Evolutionary conservation across 2,888 invertebrate genomes (phyloP).

Genomic region (Athrips mouffetella): DNA sequence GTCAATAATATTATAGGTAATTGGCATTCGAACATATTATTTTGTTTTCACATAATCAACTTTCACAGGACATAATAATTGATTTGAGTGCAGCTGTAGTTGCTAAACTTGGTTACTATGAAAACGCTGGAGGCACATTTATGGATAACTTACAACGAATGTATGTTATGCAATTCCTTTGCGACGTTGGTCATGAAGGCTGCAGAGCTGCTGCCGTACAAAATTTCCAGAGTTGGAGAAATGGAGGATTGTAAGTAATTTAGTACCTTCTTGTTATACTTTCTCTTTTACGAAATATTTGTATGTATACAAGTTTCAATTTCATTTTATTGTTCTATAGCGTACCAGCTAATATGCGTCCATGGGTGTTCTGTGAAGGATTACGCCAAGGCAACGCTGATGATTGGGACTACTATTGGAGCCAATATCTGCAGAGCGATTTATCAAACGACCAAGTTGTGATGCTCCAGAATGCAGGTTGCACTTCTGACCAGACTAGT

Average conservation of each 20-base stretch:
- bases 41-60: background rate
- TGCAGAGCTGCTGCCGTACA: conserved; percentile 57
- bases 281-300: too few species aligned
- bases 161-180: conserved; percentile 78
- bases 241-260: conserved; percentile 44
- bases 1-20: conserved; percentile 57
- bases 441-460: conserved; percentile 83
- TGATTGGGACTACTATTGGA: conserved; percentile 84
- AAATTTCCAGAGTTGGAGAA: conserved; percentile 59
- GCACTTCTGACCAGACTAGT: conserved; percentile 73
- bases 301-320: too few species aligned
- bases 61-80: conserved; percentile 63
- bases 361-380: conserved; percentile 86
- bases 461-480: conserved; percentile 83
- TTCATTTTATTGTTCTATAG: conserved; percentile 30
- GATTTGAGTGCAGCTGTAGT: conserved; percentile 65
- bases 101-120: conserved; percentile 68
- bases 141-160: conserved; percentile 74
- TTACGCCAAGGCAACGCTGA: conserved; percentile 78
- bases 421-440: conserved; percentile 75
- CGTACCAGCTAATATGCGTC: conserved; percentile 73
- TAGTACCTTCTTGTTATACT: too few species aligned
- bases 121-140: conserved; percentile 59
- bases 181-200: conserved; percentile 57
- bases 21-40: too few species aligned